phyloP scores from a whole-genome alignment of 1,140 invertebrate species.

The Macrosteles quadrilineatus region DNA sequence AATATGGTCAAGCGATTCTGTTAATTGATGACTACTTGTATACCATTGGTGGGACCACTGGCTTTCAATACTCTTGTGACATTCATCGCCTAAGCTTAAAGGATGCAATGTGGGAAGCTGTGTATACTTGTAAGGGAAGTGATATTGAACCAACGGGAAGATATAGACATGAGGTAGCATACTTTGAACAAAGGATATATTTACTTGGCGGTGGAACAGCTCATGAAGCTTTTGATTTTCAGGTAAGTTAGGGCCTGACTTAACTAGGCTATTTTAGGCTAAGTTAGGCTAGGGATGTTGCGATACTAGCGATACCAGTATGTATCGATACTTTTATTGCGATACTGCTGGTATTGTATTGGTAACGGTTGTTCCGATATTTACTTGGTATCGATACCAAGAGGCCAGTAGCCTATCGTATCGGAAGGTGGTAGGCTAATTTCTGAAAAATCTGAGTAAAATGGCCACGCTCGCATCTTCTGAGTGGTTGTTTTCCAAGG shows the following conservation, averaged over 20 bases:
- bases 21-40: slow-evolving; percentile 70
- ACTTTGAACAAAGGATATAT: slow-evolving; percentile 71
- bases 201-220: slow-evolving; percentile 82
- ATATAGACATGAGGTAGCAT: slow-evolving; percentile 81
- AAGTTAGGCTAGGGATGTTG: too few relatives aligned
- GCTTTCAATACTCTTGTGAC: slow-evolving; percentile 79
- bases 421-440: too few relatives aligned
- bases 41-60: slow-evolving; percentile 80
- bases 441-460: too few relatives aligned
- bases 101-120: slow-evolving; percentile 67
- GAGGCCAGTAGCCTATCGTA: too few relatives aligned
- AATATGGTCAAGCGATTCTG: slow-evolving; percentile 80
- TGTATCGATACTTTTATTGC: too few relatives aligned
- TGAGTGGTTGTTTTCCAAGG: too few relatives aligned
- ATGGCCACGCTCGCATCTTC: too few relatives aligned
- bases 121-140: slow-evolving; percentile 65
- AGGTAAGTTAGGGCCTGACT: slow-evolving; percentile 46
- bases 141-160: slow-evolving; percentile 62
- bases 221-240: slow-evolving; percentile 65
- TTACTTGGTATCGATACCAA: too few relatives aligned
- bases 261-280: too few relatives aligned
- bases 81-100: slow-evolving; percentile 73
- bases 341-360: too few relatives aligned
- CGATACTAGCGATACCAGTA: too few relatives aligned
- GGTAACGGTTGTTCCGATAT: too few relatives aligned